Base-by-base conservation (phyloP, 1,140 invertebrate species). In the Tetramorium parvispinum region DNA sequence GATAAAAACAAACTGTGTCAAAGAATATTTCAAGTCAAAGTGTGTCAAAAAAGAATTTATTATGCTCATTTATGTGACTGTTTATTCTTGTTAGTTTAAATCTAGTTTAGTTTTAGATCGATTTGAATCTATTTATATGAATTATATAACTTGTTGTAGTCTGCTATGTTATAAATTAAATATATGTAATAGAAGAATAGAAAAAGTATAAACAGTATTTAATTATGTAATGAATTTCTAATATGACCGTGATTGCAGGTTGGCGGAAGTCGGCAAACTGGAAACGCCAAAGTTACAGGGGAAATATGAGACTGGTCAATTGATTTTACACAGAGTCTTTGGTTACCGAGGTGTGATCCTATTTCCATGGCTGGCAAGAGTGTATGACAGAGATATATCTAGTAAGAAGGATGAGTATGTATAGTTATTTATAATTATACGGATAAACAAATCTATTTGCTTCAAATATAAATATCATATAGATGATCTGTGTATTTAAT, bases 271-370 rank as follows among this genome's bases (percentile, higher is more conserved):
- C 73, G 98, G 98, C 27, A 96, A 96, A 91, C 95, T 98, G 85
- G 98, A 98, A 95, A 95, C 96, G 65, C 98, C 98, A 55, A 98
- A 98, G 96, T 94, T 97, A 59, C 96, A 97, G 87, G 98, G 98
- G 55, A 98, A 98, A 95, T 99, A 99, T 96, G 98, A 98, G 92
- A 99, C 98, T 16, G 98, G 99, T 46, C 99, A 99, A 95, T 95
- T 99, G 59, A 99, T 99, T 94, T 95, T 99, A 27, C 99, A 99
- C 93, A 97, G 98, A 93, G 97, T 99, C 21, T 99, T 99, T 96
- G 98, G 98, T 18, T 99, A 99, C 94, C 96, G 99, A 91, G 99
- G 99, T 13, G 98, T 99, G 8, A 97, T 99, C 85, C 96, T 99
- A 27, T 99, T 99, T 94, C 98, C 99, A 6, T 99, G 99, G 99